phyloP scores from a whole-genome alignment of 2,113 vertebrate genomes.

The Fregata magnificens region DNA sequence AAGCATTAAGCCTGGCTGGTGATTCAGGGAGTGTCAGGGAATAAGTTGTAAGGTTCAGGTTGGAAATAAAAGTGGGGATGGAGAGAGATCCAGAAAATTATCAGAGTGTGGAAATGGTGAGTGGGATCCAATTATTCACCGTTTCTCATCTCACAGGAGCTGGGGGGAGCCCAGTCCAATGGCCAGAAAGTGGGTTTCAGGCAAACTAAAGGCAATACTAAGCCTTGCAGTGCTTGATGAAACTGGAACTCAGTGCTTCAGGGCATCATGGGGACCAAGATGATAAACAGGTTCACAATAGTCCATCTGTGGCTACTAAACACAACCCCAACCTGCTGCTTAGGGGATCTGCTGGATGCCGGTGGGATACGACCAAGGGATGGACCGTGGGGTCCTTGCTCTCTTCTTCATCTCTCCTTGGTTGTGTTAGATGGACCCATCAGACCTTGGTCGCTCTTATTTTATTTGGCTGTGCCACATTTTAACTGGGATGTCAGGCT shows the following conservation, averaged over 20 bases:
- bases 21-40: neutral
- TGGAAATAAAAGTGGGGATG: neutral
- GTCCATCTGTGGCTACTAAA: neutral
- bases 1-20: neutral
- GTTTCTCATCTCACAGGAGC: neutral
- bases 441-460: fast-evolving
- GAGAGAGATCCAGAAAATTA: neutral
- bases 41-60: neutral
- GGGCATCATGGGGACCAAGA: neutral
- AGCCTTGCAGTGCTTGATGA: neutral
- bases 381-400: neutral
- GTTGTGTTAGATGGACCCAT: fast-evolving
- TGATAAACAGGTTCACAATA: too few species aligned
- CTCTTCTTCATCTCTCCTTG: neutral
- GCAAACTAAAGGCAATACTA: neutral
- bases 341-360: neutral
- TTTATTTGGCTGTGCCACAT: neutral
- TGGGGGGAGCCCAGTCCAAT: neutral
- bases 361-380: neutral
- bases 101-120: neutral
- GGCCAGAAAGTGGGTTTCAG: neutral
- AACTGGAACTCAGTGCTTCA: neutral
- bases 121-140: neutral
- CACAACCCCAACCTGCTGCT: neutral
- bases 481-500: neutral